These are phyloP conservation scores for Calvadosia cruxmelitensis DNA, from an alignment of 30 jellyfish, hydroid and myxozoan genomes.

Conservation along the genomic window DNA sequence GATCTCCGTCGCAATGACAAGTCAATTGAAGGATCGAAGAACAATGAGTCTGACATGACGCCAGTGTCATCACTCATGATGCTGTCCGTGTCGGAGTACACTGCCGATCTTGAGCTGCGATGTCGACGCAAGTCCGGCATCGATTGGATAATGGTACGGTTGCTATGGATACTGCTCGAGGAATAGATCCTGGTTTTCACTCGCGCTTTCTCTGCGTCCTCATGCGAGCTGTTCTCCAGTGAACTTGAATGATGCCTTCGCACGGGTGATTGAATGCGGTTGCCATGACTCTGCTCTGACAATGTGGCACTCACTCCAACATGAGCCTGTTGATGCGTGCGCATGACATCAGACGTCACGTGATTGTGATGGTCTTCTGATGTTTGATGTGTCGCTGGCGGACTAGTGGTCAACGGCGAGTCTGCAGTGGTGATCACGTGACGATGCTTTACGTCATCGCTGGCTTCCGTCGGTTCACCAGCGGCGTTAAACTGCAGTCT, in stretches of 20 bases:
- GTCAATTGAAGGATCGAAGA: background rate
- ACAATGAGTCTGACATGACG: conserved; percentile 8
- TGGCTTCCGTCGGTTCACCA: background rate
- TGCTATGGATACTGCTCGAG: no score
- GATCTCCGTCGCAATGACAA: background rate
- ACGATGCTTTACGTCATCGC: background rate
- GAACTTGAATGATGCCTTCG: background rate
- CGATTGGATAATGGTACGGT: background rate
- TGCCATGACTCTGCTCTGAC: no score
- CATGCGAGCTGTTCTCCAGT: background rate
- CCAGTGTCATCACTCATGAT: conserved; percentile 41
- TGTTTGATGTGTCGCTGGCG: background rate
- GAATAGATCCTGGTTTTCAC: no score
- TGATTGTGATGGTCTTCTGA: background rate
- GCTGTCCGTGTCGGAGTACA: conserved; percentile 44
- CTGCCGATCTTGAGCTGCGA: background rate
- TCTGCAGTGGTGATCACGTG: background rate
- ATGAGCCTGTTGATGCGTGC: background rate
- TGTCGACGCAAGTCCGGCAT: background rate
- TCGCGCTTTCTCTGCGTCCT: no score
- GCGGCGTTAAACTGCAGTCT: background rate
- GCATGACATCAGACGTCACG: background rate
- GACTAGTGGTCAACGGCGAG: background rate
- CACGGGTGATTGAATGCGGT: no score
- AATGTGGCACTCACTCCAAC: no score